Conservation (phyloP, 2,113 vertebrate genomes). For the Gallinago undulata region DNA sequence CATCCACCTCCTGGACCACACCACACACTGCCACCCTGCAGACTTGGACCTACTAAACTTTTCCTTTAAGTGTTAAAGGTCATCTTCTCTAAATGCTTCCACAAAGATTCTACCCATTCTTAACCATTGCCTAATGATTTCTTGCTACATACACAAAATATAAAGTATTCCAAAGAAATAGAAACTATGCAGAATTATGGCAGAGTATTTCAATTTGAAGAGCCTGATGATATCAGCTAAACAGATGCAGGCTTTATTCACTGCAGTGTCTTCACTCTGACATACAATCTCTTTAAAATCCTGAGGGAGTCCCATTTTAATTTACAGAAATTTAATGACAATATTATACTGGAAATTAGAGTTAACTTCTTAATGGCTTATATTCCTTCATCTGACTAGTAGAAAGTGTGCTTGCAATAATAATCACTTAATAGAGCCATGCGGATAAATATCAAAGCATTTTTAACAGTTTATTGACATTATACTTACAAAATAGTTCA, state of each 20-base stretch:
- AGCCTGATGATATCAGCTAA: neutral
- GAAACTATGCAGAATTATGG: fast-evolving
- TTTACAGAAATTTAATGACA: conserved; percentile 60
- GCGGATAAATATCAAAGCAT: neutral
- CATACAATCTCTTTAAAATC: neutral
- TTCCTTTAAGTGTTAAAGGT: neutral
- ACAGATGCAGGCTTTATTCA: neutral
- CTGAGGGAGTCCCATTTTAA: conserved; percentile 40
- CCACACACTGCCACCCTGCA: fast-evolving
- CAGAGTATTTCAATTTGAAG: neutral
- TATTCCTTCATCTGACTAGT: neutral
- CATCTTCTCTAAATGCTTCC: neutral
- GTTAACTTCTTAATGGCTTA: neutral
- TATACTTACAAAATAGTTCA: neutral
- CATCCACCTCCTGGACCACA: neutral
- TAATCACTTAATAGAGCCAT: neutral
- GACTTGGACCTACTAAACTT: fast-evolving
- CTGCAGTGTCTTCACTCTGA: neutral
- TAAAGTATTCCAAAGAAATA: neutral
- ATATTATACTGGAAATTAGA: conserved; percentile 27
- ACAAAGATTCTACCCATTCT: neutral
- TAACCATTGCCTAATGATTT: neutral
- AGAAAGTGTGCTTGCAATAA: neutral
- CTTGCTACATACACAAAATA: neutral
- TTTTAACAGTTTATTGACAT: neutral